Base-by-base conservation (phyloP, 2,797 vertebrate species). In the Glossophaga mutica region DNA sequence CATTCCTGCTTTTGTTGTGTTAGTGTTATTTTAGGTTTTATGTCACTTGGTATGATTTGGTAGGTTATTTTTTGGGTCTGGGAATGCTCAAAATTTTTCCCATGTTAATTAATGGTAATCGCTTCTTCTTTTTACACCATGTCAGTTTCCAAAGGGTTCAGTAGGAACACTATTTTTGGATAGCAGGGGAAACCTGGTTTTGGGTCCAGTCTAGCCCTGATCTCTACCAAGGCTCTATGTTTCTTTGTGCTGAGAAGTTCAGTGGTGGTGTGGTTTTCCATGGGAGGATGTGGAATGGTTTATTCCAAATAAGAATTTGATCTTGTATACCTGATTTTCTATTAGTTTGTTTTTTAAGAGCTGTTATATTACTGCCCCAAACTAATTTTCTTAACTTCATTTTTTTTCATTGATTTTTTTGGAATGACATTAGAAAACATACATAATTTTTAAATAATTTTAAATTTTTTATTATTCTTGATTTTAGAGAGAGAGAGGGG, bases 291-390 rank as follows among this genome's bases (percentile, higher is more conserved):
- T 68, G 44, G 62, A 81, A 26, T 84, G 16, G 22, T 76, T 87
- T 92, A 57, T 87, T 94, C 52, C 55, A 52, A 74, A 70, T 90
- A 50, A 92, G 57, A 82, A 85, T 96, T 95, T 90, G 32, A 77
- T 91, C 12, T 39, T 70, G 34, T 78, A 18, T 24, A 29, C 71
- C 67, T 85, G 29, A 52, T 93, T 96, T 93, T 84, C 71, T 90
- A 22, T 79, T 91, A 71, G 6, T 93, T 88, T 91, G 37, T 44
- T 84, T 96, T 96, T 82, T 44, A 82, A 95, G 44, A 93, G 50
- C 84, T 81, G 42, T 81, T 91, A 6, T 83, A 14, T 92, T 85
- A 83, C 42, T 91, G 26, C 44, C 68, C 21, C 15, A 91, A 52
- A 91, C 2, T 87, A 15, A 77, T 57, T 87, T 70, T 37, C 39